These are phyloP conservation scores for Macrosiphum euphorbiae DNA, from an alignment of 2,888 invertebrate genomes.

Conservation along the genomic window DNA sequence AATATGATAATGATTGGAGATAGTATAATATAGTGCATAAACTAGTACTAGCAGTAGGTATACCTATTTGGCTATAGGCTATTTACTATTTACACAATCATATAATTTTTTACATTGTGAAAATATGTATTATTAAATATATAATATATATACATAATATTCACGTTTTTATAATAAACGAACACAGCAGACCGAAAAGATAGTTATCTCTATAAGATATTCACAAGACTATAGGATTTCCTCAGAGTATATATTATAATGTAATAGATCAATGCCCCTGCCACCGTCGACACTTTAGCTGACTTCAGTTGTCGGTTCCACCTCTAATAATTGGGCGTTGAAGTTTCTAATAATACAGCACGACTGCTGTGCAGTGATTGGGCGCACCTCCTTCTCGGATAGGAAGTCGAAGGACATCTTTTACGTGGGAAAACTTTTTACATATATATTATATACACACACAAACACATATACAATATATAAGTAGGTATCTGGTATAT, in stretches of 20 bases:
- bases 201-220: constrained; percentile 27
- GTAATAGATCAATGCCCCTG: constrained; percentile 27
- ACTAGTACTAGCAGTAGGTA: background rate
- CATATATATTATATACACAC: background rate
- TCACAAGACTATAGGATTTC: constrained; percentile 26
- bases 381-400: constrained; percentile 37
- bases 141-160: background rate
- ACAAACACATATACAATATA: background rate
- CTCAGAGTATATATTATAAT: constrained; percentile 26
- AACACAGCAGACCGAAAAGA: constrained; percentile 42
- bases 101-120: background rate
- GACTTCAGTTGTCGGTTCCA: constrained; percentile 14
- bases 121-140: background rate
- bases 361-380: background rate
- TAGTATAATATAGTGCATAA: background rate
- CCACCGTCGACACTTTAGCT: constrained; percentile 43
- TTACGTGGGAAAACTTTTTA: constrained; percentile 58
- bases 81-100: background rate
- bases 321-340: constrained; percentile 52
- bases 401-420: constrained; percentile 55
- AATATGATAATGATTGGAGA: background rate
- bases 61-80: no score
- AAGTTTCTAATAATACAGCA: constrained; percentile 39
- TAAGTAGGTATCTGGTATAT: background rate
- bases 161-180: background rate